These are phyloP conservation scores for Thamnophis sirtalis DNA, from an alignment of 2,113 vertebrate genomes.

Conservation along the genomic window DNA sequence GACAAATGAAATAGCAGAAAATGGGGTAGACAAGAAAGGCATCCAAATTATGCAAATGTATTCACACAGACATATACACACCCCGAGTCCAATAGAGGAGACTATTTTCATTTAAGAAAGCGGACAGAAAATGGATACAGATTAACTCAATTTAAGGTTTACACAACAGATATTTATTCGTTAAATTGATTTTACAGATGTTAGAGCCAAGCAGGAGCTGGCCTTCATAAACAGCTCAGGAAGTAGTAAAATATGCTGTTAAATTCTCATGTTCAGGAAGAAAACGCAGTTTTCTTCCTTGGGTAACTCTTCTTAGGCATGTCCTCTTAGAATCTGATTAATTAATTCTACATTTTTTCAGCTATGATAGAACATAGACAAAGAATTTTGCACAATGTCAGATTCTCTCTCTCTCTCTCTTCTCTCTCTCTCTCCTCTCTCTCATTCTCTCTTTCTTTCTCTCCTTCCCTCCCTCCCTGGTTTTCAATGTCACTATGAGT, in stretches of 20 bases:
- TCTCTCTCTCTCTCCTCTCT: fast-evolving
- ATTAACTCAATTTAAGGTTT: not conserved
- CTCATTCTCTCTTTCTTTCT: too few species aligned
- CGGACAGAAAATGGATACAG: not conserved
- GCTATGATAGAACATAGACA: not conserved
- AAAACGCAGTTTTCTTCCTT: not conserved
- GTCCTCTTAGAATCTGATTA: fast-evolving
- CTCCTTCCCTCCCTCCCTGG: too few species aligned
- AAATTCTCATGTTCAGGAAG: not conserved
- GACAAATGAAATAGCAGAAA: not conserved
- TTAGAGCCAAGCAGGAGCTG: not conserved
- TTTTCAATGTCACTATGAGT: not conserved
- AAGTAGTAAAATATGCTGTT: not conserved
- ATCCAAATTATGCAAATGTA: not conserved
- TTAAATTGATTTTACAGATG: not conserved
- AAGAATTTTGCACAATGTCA: not conserved
- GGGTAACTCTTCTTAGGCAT: not conserved
- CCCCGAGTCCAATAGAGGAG: not conserved
- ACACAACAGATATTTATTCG: not conserved
- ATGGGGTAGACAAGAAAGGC: not conserved
- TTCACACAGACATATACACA: not conserved
- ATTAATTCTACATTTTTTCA: not conserved
- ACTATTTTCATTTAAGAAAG: not conserved
- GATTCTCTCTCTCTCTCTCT: too few species aligned
- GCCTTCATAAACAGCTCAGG: not conserved